These are phyloP conservation scores for Abrostola tripartita DNA, from an alignment of 2,888 invertebrate genomes.

Conservation along the genomic window DNA sequence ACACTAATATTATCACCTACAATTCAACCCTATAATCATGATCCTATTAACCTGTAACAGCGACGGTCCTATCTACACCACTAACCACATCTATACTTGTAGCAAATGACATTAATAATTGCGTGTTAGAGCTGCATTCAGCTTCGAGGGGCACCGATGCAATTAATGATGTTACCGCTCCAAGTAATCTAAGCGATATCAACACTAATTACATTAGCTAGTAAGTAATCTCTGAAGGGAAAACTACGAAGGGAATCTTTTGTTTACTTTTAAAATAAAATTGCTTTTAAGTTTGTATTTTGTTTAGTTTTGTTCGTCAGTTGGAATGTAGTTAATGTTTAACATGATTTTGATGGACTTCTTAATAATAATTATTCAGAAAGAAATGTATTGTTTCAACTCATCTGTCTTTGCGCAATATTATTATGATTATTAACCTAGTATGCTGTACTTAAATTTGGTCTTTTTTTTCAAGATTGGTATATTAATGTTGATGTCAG, in stretches of 20 bases:
- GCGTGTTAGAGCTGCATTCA: slow-evolving; percentile 30
- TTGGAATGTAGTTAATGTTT: too few relatives aligned
- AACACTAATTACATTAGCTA: slow-evolving; percentile 9
- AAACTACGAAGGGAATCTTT: neutral
- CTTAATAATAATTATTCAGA: too few relatives aligned
- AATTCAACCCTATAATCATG: slow-evolving; percentile 1
- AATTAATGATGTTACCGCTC: slow-evolving; percentile 20
- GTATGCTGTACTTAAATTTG: too few relatives aligned
- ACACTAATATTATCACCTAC: neutral
- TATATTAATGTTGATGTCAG: too few relatives aligned
- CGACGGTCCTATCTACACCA: neutral
- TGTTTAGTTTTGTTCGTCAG: too few relatives aligned
- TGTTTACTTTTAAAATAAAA: neutral
- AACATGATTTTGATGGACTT: too few relatives aligned
- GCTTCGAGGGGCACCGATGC: slow-evolving; percentile 14
- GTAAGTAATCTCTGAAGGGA: slow-evolving; percentile 12
- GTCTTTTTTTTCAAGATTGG: too few relatives aligned
- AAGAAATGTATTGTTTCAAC: too few relatives aligned
- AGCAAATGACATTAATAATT: slow-evolving; percentile 32
- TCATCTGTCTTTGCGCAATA: too few relatives aligned
- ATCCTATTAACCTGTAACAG: slow-evolving; percentile 18
- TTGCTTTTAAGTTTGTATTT: too few relatives aligned
- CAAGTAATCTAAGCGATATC: slow-evolving; percentile 12
- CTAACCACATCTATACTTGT: slow-evolving; percentile 16
- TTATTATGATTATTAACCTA: too few relatives aligned